A percentile compares a stretch with the other conserved stretches of the same genome.
phyloP scores from a whole-genome alignment of 2,888 invertebrate species.

The Leptinotarsa juncta region DNA sequence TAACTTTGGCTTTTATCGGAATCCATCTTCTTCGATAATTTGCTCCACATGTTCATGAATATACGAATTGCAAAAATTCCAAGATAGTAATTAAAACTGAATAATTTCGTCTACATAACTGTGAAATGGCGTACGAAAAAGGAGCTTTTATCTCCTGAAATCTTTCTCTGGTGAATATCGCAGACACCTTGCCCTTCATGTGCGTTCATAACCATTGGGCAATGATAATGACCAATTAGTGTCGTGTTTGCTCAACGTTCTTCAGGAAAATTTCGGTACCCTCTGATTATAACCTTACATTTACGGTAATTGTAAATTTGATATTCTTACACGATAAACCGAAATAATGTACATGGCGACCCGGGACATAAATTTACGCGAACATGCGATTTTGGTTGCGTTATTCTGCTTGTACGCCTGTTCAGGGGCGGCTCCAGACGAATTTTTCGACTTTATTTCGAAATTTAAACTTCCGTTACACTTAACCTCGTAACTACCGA shows the following conservation, averaged over 20 bases:
- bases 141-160: background rate
- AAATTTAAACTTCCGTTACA: background rate
- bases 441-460: background rate
- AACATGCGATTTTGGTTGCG: slow-evolving; percentile 31
- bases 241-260: slow-evolving; percentile 19
- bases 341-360: slow-evolving; percentile 19
- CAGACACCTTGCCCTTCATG: slow-evolving; percentile 20
- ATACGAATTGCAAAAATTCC: too few relatives aligned
- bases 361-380: slow-evolving; percentile 29
- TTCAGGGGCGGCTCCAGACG: background rate
- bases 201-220: background rate
- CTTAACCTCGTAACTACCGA: background rate
- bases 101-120: background rate
- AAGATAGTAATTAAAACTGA: background rate
- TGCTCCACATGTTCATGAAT: too few relatives aligned
- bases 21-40: too few relatives aligned
- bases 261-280: slow-evolving; percentile 15
- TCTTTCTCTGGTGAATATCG: slow-evolving; percentile 10
- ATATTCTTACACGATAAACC: slow-evolving; percentile 28
- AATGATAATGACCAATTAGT: slow-evolving; percentile 21
- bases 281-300: slow-evolving; percentile 22
- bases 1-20: too few relatives aligned
- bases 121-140: too few relatives aligned
- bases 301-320: slow-evolving; percentile 28
- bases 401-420: slow-evolving; percentile 10